A percentile compares a stretch with the other conserved stretches of the same genome.
Conservation (phyloP, 1,140 invertebrate genomes). For the Euura saliciscinereae region DNA sequence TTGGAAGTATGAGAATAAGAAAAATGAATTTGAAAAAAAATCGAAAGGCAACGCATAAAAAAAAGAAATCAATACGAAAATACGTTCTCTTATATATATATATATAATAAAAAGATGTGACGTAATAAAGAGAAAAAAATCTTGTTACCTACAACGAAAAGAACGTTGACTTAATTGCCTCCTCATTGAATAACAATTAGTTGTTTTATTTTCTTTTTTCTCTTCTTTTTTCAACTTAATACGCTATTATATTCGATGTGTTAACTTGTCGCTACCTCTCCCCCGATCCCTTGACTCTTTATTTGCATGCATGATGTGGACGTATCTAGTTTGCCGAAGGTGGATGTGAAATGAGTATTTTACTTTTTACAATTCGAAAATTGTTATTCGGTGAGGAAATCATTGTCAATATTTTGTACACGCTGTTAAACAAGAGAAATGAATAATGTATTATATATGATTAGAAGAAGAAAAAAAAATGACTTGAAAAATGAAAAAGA, state of each 20-base stretch:
- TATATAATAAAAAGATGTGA: not conserved
- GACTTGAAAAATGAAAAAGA: conserved; percentile 8
- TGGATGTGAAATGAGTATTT: too few species aligned
- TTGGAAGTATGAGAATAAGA: not conserved
- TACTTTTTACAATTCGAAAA: not conserved
- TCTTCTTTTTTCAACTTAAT: too few species aligned
- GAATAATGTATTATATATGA: conserved; percentile 49
- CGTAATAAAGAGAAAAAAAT: not conserved
- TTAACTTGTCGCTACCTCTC: too few species aligned
- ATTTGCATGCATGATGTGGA: too few species aligned
- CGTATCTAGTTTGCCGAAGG: too few species aligned
- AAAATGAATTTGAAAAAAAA: conserved; percentile 26
- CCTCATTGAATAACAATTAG: not conserved
- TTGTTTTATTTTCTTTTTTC: not conserved
- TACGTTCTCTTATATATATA: conserved; percentile 13
- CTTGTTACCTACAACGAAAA: not conserved
- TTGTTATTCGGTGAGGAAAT: conserved; percentile 23
- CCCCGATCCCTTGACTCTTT: too few species aligned
- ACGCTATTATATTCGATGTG: too few species aligned
- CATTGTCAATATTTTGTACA: conserved; percentile 27
- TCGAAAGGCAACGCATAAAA: conserved; percentile 18
- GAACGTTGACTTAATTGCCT: not conserved
- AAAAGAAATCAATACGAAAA: conserved; percentile 20
- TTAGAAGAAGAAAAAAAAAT: conserved; percentile 27
- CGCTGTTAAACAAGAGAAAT: conserved; percentile 22